Base-by-base conservation (phyloP, 2,113 vertebrate species). In the Eupsittula cactorum region DNA sequence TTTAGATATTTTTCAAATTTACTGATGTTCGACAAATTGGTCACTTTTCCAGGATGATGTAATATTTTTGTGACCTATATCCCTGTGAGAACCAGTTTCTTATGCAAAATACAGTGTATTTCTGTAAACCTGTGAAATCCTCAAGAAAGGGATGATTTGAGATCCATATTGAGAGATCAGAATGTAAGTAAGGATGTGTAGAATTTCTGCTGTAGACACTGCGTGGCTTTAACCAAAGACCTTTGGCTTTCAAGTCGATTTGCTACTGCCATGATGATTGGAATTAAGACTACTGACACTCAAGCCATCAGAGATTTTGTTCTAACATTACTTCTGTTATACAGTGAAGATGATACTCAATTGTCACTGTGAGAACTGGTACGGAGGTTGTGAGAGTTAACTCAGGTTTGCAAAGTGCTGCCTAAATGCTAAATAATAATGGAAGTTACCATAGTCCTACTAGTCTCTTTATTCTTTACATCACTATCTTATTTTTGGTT, bases 401-500 rank as follows among this genome's bases (percentile, higher is more conserved):
- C 21, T 68, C 23, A 29, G 41, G 9, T 68, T 85, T 92, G 11
- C 20, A 67, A 77, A 75, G 14, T 49, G 33, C 14, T 77, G 37
- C 49, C 50, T 71, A 65, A 87, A 25, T 23, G 9, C 14, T 42
- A 76, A 63, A 59, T 24, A 76, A 44, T 77, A 75, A 77, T 64
- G 33, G 35, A 91, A 76, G 15, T 50, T 80, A 42, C 37, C 57
- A 71, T 24, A 96, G 37, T 81, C 65, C 1, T 1, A 75, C 42
- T 60, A 49, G 55, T 67, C 29, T 67, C 67, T 91, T 82, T 84
- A 69, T 82, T 78, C 29, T 80, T 90, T 83, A 88, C 94, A 82
- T 94, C 67, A 83, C 28, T 91, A 17, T 64, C 82, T 96, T 83
- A 92, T 93, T 86, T 93, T 82, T 94, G 93, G 92, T 96, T 96